Percentiles rank a stretch among this genome's conserved stretches.
These are phyloP conservation scores for Cactoblastis cactorum DNA, from an alignment of 2,888 invertebrate species.

Conservation along the genomic window DNA sequence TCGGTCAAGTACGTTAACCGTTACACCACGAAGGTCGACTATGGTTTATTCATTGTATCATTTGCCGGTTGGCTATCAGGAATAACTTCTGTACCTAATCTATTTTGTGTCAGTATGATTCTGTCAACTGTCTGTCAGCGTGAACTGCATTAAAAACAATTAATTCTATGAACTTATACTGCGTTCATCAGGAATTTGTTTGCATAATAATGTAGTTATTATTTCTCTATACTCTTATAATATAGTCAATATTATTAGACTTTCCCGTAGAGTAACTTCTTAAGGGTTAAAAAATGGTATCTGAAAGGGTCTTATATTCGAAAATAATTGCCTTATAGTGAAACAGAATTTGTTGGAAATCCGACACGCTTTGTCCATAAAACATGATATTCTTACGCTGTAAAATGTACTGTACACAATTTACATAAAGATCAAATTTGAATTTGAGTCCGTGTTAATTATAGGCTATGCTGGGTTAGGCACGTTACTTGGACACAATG, in stretches of 20 bases:
- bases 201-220: no score
- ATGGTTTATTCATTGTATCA: no score
- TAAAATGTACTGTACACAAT: constrained; percentile 17
- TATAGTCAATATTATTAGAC: neutral
- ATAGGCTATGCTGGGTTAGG: constrained; percentile 31
- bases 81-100: no score
- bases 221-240: neutral
- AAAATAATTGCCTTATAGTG: constrained; percentile 3
- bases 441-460: constrained; percentile 19
- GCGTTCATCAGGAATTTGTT: no score
- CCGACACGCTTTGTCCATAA: constrained; percentile 32
- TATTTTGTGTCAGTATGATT: no score
- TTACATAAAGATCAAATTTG: constrained; percentile 17
- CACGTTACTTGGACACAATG: constrained; percentile 28
- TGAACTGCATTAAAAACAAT: no score
- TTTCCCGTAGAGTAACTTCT: neutral
- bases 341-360: constrained; percentile 27
- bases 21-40: no score
- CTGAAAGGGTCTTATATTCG: constrained; percentile 2
- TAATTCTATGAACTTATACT: no score
- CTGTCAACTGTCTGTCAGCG: no score
- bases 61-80: no score
- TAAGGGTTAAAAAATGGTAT: neutral
- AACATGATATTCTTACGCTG: constrained; percentile 17
- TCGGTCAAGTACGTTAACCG: no score